A percentile compares a stretch with the other conserved stretches of the same genome.
Evolutionary conservation across 1,140 invertebrate genomes (phyloP).

Genomic region (Ctenoplectra terminalis): DNA sequence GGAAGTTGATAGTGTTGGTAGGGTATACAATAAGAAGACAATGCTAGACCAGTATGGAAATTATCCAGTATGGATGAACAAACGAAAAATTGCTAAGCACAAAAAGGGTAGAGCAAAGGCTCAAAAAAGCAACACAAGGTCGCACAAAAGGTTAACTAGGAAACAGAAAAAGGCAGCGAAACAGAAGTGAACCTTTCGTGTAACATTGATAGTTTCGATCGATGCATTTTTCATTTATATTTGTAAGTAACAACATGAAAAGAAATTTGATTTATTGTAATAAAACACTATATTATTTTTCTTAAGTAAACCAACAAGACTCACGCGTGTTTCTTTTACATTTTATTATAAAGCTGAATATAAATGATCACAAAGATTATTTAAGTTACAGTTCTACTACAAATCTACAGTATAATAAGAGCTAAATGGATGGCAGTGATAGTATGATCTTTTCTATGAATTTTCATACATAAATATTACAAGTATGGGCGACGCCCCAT

Average conservation of each 20-base stretch:
- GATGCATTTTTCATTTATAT: neutral
- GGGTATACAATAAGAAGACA: constrained; percentile 85
- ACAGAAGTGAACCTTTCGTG: neutral
- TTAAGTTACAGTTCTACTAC: constrained; percentile 64
- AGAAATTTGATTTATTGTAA: neutral
- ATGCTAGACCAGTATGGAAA: constrained; percentile 86
- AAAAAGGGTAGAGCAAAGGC: constrained; percentile 82
- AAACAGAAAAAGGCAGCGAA: constrained; percentile 71
- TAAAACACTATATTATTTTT: neutral
- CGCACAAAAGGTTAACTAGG: constrained; percentile 78
- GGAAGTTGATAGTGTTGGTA: constrained; percentile 79
- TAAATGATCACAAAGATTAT: constrained; percentile 58
- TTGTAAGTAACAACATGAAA: constrained; percentile 24
- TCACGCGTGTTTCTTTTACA: neutral
- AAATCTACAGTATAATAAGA: constrained; percentile 51
- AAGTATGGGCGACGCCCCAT: constrained; percentile 25
- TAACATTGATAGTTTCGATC: neutral
- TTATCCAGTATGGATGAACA: constrained; percentile 86
- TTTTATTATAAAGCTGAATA: constrained; percentile 70
- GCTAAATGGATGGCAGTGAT: constrained; percentile 71
- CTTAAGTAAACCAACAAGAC: neutral
- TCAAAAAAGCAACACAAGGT: constrained; percentile 77
- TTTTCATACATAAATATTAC: constrained; percentile 40
- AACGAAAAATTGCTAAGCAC: constrained; percentile 83
- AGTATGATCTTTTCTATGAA: constrained; percentile 15